Conservation (phyloP, 2,888 invertebrate genomes). For the Leptarthrus brevirostris region DNA sequence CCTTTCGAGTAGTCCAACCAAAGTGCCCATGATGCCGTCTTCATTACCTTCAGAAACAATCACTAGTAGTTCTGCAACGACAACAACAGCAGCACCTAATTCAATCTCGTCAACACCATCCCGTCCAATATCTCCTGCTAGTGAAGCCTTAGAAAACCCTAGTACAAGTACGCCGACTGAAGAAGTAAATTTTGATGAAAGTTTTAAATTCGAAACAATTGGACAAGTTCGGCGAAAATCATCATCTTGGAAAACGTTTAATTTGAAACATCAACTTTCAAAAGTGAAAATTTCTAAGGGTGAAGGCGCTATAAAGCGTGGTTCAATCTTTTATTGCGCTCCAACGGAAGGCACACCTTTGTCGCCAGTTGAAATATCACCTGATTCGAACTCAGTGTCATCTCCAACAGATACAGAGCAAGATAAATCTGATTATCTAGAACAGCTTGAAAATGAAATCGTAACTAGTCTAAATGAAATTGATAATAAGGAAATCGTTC, state of each 20-base stretch:
- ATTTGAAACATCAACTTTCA: slow-evolving; percentile 83
- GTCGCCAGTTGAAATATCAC: slow-evolving; percentile 61
- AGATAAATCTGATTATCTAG: slow-evolving; percentile 60
- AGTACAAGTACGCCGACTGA: slow-evolving; percentile 53
- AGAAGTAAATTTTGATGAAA: slow-evolving; percentile 61
- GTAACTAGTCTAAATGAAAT: slow-evolving; percentile 57
- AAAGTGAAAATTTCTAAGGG: slow-evolving; percentile 80
- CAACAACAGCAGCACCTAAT: slow-evolving; percentile 57
- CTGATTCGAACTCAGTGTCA: slow-evolving; percentile 58
- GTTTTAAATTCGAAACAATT: slow-evolving; percentile 65
- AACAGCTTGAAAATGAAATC: slow-evolving; percentile 58
- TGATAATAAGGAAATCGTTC: slow-evolving; percentile 55
- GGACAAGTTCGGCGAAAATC: slow-evolving; percentile 70
- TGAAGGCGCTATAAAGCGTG: slow-evolving; percentile 61
- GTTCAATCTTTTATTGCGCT: slow-evolving; percentile 68
- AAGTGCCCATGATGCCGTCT: slow-evolving; percentile 56
- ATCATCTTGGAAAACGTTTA: slow-evolving; percentile 82
- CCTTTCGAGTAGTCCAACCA: slow-evolving; percentile 59
- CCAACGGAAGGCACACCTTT: slow-evolving; percentile 61
- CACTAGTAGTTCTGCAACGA: slow-evolving; percentile 53
- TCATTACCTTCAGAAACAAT: slow-evolving; percentile 56
- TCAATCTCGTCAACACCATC: slow-evolving; percentile 63
- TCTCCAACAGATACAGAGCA: slow-evolving; percentile 58
- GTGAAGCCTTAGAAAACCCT: slow-evolving; percentile 65
- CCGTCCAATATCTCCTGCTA: slow-evolving; percentile 68